Base-by-base conservation (phyloP, 2,797 vertebrate species). In the Clangula hyemalis region DNA sequence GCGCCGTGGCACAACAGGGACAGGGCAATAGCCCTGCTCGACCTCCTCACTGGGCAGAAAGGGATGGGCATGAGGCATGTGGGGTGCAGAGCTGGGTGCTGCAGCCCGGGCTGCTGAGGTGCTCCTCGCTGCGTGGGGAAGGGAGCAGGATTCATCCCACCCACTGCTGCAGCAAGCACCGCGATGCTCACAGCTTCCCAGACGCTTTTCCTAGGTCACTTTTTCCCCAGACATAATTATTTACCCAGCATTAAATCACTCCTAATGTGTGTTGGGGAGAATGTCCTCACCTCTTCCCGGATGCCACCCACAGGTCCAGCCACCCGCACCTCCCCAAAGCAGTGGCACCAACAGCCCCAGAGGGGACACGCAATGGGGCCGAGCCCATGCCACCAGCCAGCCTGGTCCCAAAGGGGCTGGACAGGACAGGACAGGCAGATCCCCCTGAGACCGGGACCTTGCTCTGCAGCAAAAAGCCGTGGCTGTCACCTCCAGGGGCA, bases 51-150 rank as follows among this genome's bases (percentile, higher is more conserved):
- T 0, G 1, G n/a, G 25, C 0, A 0, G 22, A 56, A 66, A 30
- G 6, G 1, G 43, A 47, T 0, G 30, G 6, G 1, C 38, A 54
- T 0, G 8, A 39, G 5, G 49, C 16, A 13, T 1, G 3, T 0
- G 11, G 36, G 9, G 14, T 10, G 47, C 47, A 49, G 47, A 49
- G 47, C 47, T 49, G 47, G 49, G 49, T 25, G 49, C 49, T 24
- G 22, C 49, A 49, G 49, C 49, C 49, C 4, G 24, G 49, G 49
- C 49, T 24, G 49, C 49, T 13, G 22, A 49, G 22, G 22, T 34
- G 8, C n/a, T 2, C 49, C 25, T 36, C 68, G 9, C 6, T 36
- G 18, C 11, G 2, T 12, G 13, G 34, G 38, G 36, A 65, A 70
- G 57, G 73, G 49, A 76, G 66, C 32, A 41, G 64, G 58, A 69